Evolutionary conservation across 2,888 invertebrate species (phyloP).

Genomic region (Listrodromus nycthemerus): DNA sequence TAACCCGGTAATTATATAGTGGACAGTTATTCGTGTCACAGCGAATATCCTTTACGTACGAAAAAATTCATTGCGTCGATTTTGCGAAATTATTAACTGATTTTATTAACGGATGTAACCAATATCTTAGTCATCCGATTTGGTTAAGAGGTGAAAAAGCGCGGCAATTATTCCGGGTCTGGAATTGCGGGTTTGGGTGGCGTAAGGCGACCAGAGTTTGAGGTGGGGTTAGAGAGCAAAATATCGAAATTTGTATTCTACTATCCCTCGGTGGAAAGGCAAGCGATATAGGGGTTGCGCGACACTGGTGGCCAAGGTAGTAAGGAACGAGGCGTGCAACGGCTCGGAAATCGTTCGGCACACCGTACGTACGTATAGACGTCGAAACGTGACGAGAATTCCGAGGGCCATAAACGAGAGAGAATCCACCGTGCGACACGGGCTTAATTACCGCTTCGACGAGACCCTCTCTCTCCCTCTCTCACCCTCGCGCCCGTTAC

Average conservation of each 20-base stretch:
- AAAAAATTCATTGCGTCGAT: no score
- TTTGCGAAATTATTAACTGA: no score
- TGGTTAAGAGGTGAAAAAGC: no score
- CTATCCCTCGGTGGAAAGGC: conserved; percentile 57
- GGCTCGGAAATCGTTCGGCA: conserved; percentile 74
- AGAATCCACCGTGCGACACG: conserved; percentile 66
- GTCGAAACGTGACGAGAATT: conserved; percentile 75
- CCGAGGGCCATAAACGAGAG: conserved; percentile 67
- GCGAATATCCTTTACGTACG: no score
- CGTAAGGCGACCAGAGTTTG: not conserved
- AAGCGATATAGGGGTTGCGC: conserved; percentile 59
- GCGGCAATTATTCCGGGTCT: no score
- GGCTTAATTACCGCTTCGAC: conserved; percentile 67
- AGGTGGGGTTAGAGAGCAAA: conserved; percentile 20
- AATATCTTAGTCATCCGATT: no score
- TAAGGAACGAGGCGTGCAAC: conserved; percentile 69
- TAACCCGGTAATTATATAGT: no score
- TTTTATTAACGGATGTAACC: no score
- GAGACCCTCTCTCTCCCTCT: conserved; percentile 31
- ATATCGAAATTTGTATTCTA: conserved; percentile 70
- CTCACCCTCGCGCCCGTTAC: conserved; percentile 10
- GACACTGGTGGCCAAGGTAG: conserved; percentile 48
- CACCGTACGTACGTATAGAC: conserved; percentile 71
- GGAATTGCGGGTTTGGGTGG: no score
- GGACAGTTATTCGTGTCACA: no score